phyloP scores from a whole-genome alignment of 2,888 invertebrate species.

The Cheilosia soror region DNA sequence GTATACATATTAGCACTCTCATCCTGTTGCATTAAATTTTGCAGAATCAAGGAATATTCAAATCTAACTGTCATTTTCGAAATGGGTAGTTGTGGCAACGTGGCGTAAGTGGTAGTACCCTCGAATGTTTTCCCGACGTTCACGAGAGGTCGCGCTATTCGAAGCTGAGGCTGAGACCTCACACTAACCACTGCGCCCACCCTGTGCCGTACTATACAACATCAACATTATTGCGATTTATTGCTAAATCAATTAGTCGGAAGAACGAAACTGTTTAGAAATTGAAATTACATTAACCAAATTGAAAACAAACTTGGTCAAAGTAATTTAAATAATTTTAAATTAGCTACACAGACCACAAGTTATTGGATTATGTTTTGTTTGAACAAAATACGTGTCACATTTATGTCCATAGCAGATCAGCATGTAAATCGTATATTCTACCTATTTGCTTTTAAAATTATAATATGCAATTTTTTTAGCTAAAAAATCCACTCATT shows the following conservation, averaged over 20 bases:
- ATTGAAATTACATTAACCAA: not conserved
- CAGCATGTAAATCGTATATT: slow-evolving; percentile 7
- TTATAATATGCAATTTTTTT: slow-evolving; percentile 39
- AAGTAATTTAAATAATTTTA: not conserved
- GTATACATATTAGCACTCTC: too few relatives aligned
- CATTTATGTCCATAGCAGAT: not conserved
- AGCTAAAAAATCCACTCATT: slow-evolving; percentile 11
- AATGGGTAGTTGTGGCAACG: too few relatives aligned
- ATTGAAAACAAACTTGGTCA: not conserved
- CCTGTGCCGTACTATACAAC: too few relatives aligned
- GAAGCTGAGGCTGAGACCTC: too few relatives aligned
- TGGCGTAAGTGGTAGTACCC: too few relatives aligned
- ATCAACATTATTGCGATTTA: not conserved
- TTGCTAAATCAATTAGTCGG: not conserved
- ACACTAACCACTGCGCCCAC: too few relatives aligned
- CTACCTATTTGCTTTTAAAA: slow-evolving; percentile 32
- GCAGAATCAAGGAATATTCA: too few relatives aligned
- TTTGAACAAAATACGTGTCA: slow-evolving; percentile 43
- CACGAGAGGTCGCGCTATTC: too few relatives aligned
- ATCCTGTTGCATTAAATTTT: too few relatives aligned
- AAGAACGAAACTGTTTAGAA: not conserved
- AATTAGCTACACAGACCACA: slow-evolving; percentile 2
- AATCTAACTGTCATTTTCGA: too few relatives aligned
- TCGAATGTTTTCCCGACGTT: too few relatives aligned
- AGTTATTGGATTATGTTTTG: slow-evolving; percentile 22